Evolutionary conservation across 2,113 vertebrate genomes (phyloP).

Genomic region (Sorex fumeus): DNA sequence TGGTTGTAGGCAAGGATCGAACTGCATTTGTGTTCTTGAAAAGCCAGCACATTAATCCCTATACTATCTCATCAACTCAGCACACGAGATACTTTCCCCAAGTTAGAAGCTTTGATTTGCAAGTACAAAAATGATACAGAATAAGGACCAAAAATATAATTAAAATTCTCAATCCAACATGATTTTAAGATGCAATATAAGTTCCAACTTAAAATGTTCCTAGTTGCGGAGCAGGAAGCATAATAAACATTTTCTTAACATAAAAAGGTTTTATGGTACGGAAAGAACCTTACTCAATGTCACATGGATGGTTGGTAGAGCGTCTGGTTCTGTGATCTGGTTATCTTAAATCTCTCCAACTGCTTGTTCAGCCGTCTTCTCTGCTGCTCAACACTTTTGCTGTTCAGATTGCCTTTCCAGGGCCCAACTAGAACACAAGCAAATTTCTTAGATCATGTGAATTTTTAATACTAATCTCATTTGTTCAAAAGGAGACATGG

Average conservation of each 20-base stretch:
- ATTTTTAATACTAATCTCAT: background rate
- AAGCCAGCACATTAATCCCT: too few species aligned
- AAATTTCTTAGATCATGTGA: background rate
- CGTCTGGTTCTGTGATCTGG: background rate
- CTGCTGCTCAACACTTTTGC: background rate
- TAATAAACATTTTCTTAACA: background rate
- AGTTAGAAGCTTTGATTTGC: background rate
- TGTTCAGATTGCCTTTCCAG: background rate
- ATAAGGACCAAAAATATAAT: background rate
- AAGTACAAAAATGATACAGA: background rate
- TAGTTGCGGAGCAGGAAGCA: too few species aligned
- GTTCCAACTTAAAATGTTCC: slow-evolving; percentile 52
- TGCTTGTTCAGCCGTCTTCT: slow-evolving; percentile 1
- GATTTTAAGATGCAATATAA: slow-evolving; percentile 41
- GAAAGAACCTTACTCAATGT: slow-evolving; percentile 32
- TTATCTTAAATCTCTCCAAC: background rate
- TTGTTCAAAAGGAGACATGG: slow-evolving; percentile 1
- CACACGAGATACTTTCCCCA: background rate
- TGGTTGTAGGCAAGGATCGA: too few species aligned
- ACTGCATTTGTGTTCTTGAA: too few species aligned
- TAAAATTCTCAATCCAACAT: background rate
- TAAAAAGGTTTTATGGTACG: background rate
- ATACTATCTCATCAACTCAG: too few species aligned
- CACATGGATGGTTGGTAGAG: background rate
- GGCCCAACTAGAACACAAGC: background rate